phyloP scores from a whole-genome alignment of 2,797 vertebrate species.

The Chelon auratus region DNA sequence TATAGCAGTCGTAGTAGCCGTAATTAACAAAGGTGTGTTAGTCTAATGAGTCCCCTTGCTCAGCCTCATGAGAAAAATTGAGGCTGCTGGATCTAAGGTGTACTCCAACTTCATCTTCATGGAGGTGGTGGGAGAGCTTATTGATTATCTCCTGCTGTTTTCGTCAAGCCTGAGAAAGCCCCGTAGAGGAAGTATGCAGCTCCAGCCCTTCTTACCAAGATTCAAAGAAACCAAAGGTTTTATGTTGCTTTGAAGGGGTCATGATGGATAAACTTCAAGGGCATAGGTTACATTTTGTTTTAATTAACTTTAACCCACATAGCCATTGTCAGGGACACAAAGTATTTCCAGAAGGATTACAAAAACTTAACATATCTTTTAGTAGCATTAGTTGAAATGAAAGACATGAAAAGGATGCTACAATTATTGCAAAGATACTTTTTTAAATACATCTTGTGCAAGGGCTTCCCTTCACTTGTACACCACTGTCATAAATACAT shows the following conservation, averaged over 20 bases:
- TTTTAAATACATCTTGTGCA: not conserved
- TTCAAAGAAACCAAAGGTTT: slow-evolving; percentile 58
- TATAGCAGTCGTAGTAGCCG: slow-evolving; percentile 36
- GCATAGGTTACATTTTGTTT: slow-evolving; percentile 32
- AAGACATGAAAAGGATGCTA: too few relatives aligned
- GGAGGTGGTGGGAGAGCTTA: slow-evolving; percentile 70
- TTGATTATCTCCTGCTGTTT: slow-evolving; percentile 79
- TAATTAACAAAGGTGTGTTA: slow-evolving; percentile 65
- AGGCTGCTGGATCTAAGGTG: slow-evolving; percentile 55
- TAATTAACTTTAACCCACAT: slow-evolving; percentile 34
- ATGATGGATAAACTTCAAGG: slow-evolving; percentile 36
- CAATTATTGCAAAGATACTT: not conserved
- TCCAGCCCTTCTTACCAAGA: slow-evolving; percentile 40
- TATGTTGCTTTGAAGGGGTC: slow-evolving; percentile 53
- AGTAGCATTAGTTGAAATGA: not conserved
- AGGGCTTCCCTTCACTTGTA: too few relatives aligned
- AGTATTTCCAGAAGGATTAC: not conserved
- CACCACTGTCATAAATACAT: too few relatives aligned
- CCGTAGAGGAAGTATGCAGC: slow-evolving; percentile 39
- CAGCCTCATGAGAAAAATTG: slow-evolving; percentile 65
- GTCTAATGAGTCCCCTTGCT: slow-evolving; percentile 62
- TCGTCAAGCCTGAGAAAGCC: slow-evolving; percentile 70
- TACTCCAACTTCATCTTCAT: slow-evolving; percentile 57
- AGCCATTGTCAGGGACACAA: not conserved
- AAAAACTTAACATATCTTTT: not conserved